These are phyloP conservation scores for Malthinus seriepunctatus DNA, from an alignment of 2,888 invertebrate genomes.

Conservation along the genomic window DNA sequence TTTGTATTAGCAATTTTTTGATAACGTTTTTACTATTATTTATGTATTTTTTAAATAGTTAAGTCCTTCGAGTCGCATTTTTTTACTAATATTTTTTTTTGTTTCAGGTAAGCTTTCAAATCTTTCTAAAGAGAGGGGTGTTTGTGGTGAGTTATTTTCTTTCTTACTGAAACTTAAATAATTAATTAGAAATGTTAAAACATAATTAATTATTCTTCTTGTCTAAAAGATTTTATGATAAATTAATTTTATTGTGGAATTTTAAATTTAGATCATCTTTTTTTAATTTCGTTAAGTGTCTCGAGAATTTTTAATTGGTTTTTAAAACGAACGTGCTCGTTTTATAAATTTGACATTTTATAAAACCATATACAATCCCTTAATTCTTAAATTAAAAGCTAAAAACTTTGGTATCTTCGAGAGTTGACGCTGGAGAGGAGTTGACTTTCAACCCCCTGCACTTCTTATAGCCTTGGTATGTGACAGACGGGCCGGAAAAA, in stretches of 20 bases:
- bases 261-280: not conserved
- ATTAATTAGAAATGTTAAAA: not conserved
- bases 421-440: slow-evolving; percentile 3
- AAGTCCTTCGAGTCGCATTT: not conserved
- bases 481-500: slow-evolving; percentile 40
- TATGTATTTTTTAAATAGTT: too few relatives aligned
- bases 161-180: not conserved
- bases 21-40: not conserved
- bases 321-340: slow-evolving; percentile 1
- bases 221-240: not conserved
- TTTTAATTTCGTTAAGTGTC: not conserved
- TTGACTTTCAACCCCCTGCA: too few relatives aligned
- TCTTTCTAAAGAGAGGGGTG: not conserved
- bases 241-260: not conserved
- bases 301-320: slow-evolving; percentile 4
- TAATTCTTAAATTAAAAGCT: slow-evolving; percentile 20
- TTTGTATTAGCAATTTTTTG: slow-evolving; percentile 7
- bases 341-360: slow-evolving; percentile 9
- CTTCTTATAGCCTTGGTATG: slow-evolving; percentile 32
- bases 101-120: slow-evolving; percentile 7
- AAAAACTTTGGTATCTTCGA: slow-evolving; percentile 22
- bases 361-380: slow-evolving; percentile 10
- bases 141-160: not conserved
- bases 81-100: slow-evolving; percentile 5
- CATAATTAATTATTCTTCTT: not conserved